Conservation (phyloP, 1,140 invertebrate genomes). For the Cyclina sinensis region DNA sequence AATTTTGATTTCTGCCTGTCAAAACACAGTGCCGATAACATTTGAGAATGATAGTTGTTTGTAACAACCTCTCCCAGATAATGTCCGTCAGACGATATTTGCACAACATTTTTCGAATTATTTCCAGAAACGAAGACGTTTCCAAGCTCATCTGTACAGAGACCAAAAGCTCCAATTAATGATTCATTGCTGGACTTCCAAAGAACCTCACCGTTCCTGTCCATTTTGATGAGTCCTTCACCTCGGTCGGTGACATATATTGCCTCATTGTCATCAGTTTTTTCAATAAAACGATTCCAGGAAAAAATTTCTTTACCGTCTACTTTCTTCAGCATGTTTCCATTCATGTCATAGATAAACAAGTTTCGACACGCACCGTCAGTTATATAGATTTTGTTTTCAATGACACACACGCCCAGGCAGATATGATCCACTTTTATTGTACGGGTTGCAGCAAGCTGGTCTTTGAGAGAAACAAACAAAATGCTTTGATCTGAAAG, state of each 20-base stretch:
- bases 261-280: not conserved
- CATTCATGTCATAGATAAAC: not conserved
- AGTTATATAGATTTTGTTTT: not conserved
- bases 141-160: constrained; percentile 13
- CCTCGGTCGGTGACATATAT: not conserved
- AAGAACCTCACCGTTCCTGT: not conserved
- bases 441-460: not conserved
- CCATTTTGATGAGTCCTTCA: not conserved
- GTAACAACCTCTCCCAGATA: not conserved
- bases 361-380: not conserved
- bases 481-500: not conserved
- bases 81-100: not conserved
- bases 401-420: not conserved
- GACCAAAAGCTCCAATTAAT: not conserved
- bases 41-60: not conserved
- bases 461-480: not conserved
- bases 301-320: not conserved
- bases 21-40: not conserved
- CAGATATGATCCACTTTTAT: not conserved
- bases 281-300: not conserved
- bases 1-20: not conserved
- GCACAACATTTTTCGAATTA: not conserved
- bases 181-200: not conserved
- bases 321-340: not conserved
- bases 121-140: not conserved